Evolutionary conservation across 2,113 vertebrate genomes (phyloP), one percentile per base, ranked within the genome.

Genomic region (Cromileptes altivelis): DNA sequence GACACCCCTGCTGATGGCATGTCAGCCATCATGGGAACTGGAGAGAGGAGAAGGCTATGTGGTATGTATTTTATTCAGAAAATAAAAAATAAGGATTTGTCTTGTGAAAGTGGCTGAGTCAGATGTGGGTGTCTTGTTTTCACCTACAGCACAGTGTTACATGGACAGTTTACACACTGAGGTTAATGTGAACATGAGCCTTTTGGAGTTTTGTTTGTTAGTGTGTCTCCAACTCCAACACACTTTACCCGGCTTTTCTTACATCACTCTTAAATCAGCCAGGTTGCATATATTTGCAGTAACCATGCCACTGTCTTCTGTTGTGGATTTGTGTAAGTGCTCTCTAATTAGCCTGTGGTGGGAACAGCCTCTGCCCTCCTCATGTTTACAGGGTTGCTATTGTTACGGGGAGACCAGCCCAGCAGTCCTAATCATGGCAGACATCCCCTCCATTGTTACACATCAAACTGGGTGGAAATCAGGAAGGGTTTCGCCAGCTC

Each of bases 371-470:
- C 55, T 60, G 81, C 61, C 80, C 58, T 81, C 49, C 53, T 65
- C 30, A 11, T 86, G 90, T 94, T 91, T 85, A 82, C 80, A 2
- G 61, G 71, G 75, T 88, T 89, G 70, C 87, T 77, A 80, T 89
- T 92, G 92, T 94, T 87, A 83, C 74, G 11, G 62, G 76, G 45
- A 74, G 80, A 67, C 71, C 50, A 21, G 60, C 82, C 58, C 47
- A 68, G 55, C 3, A 2, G 50, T 68, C 53, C 58, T 86, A 86
- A 85, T 89, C 70, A 61, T 75, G 64, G 79, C 74, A 88, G 52
- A 89, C 82, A 88, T 89, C 88, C 78, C 84, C 58, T 90, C 76
- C 56, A 85, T 94, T 94, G 91, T 93, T 74, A 57, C 8, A 0
- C 74, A 64, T 64, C n/a, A 78, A 83, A 78, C 47, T 73, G 81